These are phyloP conservation scores for Drosophila nikananu DNA, from an alignment of 1,140 invertebrate genomes.

Conservation along the genomic window DNA sequence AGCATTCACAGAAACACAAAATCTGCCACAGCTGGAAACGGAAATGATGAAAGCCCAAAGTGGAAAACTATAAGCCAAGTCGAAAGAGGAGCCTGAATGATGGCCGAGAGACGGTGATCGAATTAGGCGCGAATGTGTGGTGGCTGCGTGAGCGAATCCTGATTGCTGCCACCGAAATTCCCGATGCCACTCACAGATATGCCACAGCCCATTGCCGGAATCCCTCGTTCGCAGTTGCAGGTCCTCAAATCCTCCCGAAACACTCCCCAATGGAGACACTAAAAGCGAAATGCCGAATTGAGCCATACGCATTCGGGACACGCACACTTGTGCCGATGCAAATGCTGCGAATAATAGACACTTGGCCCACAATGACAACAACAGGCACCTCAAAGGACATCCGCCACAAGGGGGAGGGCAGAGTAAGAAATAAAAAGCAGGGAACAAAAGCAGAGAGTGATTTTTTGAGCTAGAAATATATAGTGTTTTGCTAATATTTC, in stretches of 20 bases:
- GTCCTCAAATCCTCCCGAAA: no score
- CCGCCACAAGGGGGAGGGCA: not conserved
- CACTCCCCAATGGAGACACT: constrained; percentile 11
- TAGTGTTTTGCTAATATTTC: not conserved
- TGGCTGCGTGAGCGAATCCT: constrained; percentile 25
- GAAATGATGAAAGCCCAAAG: constrained; percentile 2
- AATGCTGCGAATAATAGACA: constrained; percentile 61
- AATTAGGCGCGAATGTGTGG: constrained; percentile 43
- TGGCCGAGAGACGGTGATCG: constrained; percentile 9
- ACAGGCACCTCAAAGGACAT: constrained; percentile 11
- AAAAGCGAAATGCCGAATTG: constrained; percentile 14
- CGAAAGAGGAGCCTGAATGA: constrained; percentile 1
- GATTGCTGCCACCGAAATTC: constrained; percentile 26
- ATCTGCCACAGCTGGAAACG: not conserved
- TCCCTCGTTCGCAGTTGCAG: not conserved
- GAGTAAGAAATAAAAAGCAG: not conserved
- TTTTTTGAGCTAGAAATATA: not conserved
- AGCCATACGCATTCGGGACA: constrained; percentile 40
- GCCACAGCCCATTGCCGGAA: not conserved
- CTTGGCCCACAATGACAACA: constrained; percentile 43
- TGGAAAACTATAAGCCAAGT: constrained; percentile 1
- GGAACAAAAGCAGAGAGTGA: not conserved
- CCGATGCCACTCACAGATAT: constrained; percentile 39
- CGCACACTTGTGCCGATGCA: constrained; percentile 54
- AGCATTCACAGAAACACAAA: not conserved